Percentiles rank a stretch among this genome's conserved stretches.
phyloP scores from a whole-genome alignment of 2,888 invertebrate species.

The Theodoxus fluviatilis region DNA sequence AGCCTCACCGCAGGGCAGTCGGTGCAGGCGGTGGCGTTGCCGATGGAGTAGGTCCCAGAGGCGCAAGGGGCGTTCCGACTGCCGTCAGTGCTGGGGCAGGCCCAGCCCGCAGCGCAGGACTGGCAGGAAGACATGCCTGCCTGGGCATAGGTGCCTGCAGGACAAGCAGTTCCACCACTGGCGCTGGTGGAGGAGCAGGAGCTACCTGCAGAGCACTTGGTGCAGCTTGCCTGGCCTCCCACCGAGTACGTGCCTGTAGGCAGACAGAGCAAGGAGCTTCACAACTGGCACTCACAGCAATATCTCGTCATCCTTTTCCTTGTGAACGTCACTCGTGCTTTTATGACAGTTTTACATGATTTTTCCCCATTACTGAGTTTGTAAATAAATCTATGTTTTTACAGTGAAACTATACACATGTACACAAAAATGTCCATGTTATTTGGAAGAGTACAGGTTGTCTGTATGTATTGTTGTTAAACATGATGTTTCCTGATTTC shows the following conservation, averaged over 20 bases:
- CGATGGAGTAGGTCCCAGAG: slow-evolving; percentile 46
- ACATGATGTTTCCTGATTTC: too few species aligned
- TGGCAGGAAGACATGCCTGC: slow-evolving; percentile 38
- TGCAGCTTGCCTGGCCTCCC: slow-evolving; percentile 49
- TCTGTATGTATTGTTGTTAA: too few species aligned
- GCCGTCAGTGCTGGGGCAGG: slow-evolving; percentile 48
- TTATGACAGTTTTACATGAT: too few species aligned
- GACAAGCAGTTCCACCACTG: slow-evolving; percentile 34
- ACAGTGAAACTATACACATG: too few species aligned
- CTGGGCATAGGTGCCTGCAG: slow-evolving; percentile 40
- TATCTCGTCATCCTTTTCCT: too few species aligned
- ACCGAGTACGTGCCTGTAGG: slow-evolving; percentile 51
- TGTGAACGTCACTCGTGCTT: too few species aligned
- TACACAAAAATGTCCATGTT: too few species aligned
- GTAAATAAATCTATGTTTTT: too few species aligned
- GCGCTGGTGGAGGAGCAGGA: slow-evolving; percentile 41
- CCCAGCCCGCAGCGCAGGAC: slow-evolving; percentile 45
- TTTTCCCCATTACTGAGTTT: too few species aligned
- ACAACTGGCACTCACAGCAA: too few species aligned
- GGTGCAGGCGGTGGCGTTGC: slow-evolving; percentile 44
- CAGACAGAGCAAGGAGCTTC: too few species aligned
- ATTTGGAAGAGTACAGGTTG: too few species aligned
- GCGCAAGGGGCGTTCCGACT: slow-evolving; percentile 45
- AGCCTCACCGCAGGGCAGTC: slow-evolving; percentile 49
- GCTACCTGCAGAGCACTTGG: slow-evolving; percentile 52